Conservation (phyloP, 1,140 invertebrate species). For the Trialeurodes vaporariorum region DNA sequence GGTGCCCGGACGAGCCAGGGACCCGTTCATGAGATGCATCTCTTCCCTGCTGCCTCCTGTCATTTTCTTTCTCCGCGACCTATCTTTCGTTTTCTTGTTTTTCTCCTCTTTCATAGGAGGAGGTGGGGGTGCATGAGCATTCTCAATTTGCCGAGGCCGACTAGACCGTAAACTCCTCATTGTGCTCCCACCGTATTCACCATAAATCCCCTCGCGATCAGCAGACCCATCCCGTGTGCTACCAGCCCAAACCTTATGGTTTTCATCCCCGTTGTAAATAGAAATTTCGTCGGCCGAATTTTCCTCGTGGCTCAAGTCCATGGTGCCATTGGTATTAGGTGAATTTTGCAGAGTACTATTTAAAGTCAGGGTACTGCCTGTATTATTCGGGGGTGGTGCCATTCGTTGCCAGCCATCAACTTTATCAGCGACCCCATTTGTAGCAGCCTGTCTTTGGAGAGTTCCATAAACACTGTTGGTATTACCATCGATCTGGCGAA, state of each 20-base stretch:
- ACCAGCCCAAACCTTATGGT: conserved; percentile 84
- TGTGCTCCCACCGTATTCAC: conserved; percentile 57
- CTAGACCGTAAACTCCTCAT: conserved; percentile 52
- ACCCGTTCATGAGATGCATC: conserved; percentile 15
- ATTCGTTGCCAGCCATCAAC: conserved; percentile 41
- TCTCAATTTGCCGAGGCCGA: conserved; percentile 62
- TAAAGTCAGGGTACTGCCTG: conserved; percentile 43
- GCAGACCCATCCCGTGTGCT: conserved; percentile 55
- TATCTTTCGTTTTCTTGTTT: conserved; percentile 32
- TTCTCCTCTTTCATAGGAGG: conserved; percentile 48
- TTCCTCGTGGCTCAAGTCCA: conserved; percentile 41
- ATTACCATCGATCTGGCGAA: conserved; percentile 57
- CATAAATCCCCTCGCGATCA: conserved; percentile 48
- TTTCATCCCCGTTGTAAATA: conserved; percentile 79
- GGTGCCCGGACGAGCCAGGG: background rate
- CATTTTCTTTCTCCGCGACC: conserved; percentile 27
- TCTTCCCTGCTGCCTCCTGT: conserved; percentile 12
- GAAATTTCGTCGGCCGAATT: conserved; percentile 51
- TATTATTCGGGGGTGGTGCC: conserved; percentile 32
- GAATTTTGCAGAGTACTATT: conserved; percentile 35
- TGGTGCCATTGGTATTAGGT: conserved; percentile 26
- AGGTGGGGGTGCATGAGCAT: conserved; percentile 64
- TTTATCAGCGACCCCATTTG: conserved; percentile 29
- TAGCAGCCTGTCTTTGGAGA: conserved; percentile 22
- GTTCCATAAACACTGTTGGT: conserved; percentile 39